phyloP scores from a whole-genome alignment of 2,113 vertebrate species.

The Castor canadensis region DNA sequence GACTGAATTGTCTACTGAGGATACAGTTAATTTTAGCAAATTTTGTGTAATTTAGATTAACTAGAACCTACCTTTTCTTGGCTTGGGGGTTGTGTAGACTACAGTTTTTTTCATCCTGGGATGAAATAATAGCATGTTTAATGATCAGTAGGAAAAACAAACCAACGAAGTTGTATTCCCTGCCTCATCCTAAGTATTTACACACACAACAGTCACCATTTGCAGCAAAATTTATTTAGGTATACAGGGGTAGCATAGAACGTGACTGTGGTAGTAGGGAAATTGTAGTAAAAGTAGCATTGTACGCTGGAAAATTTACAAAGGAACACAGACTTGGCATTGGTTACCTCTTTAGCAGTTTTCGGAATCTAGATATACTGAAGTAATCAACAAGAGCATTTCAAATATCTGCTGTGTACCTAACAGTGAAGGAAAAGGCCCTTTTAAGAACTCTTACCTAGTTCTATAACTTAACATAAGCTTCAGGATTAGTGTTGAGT shows the following conservation, averaged over 20 bases:
- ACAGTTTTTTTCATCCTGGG: background rate
- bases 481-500: background rate
- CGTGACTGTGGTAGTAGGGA: background rate
- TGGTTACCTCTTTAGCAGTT: background rate
- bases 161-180: background rate
- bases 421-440: background rate
- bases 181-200: background rate
- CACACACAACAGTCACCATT: background rate
- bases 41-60: background rate
- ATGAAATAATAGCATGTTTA: background rate
- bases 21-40: background rate
- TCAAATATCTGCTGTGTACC: background rate
- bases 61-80: background rate
- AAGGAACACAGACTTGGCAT: background rate
- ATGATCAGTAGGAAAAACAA: background rate
- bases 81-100: background rate
- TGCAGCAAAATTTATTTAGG: background rate
- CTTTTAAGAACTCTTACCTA: conserved; percentile 34
- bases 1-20: background rate
- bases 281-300: background rate
- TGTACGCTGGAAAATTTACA: background rate
- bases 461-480: conserved; percentile 42
- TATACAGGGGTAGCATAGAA: background rate
- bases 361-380: background rate
- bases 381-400: background rate